Base-by-base conservation (phyloP, 2,888 invertebrate species). In the Folsomia candida region DNA sequence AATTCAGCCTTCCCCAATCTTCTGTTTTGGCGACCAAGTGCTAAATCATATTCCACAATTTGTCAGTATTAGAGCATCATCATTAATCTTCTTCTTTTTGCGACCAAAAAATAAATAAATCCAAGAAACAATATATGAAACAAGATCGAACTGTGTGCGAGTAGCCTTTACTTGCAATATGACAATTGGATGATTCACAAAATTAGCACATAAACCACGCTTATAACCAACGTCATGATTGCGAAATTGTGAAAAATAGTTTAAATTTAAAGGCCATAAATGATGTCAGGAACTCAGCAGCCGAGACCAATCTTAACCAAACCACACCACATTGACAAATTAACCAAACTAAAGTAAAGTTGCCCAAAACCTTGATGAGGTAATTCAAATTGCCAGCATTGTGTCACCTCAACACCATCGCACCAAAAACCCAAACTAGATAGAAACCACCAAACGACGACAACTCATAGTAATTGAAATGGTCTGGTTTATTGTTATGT, bases 321-420 rank as follows among this genome's bases (percentile, higher is more conserved):
- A 26, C n/a, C 61, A 61, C 27, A 60, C n/a, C n/a, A 28, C 28
- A 27, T 26, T 61, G 28, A 27, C 24, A 26, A 24, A 54, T 54
- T 54, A 54, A 54, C 54, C 6, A 54, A 54, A 22, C 20, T 54
- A 54, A 54, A 26, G 60, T 26, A 26, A 61, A 51, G 24, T 64
- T 64, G 63, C 51, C 51, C 29, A 61, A 64, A 64, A 64, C 63
- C 63, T 64, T 64, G 63, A n/a, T 64, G 28, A 51, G 37, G 51
- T 37, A 64, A 64, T 47, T 20, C 63, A 47, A 62, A 65, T 26
- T 65, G 65, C 11, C 65, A 65, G 25, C 27, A 59, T 25, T 65
- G 65, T 65, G 65, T 65, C 65, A 65, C 51, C 65, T 37, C 6
- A 51, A 4, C 37, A 37, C 14, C 37, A 37, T 9, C n/a, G 14